Base-by-base conservation (phyloP, 2,113 vertebrate species). In the Ascaphus truei region DNA sequence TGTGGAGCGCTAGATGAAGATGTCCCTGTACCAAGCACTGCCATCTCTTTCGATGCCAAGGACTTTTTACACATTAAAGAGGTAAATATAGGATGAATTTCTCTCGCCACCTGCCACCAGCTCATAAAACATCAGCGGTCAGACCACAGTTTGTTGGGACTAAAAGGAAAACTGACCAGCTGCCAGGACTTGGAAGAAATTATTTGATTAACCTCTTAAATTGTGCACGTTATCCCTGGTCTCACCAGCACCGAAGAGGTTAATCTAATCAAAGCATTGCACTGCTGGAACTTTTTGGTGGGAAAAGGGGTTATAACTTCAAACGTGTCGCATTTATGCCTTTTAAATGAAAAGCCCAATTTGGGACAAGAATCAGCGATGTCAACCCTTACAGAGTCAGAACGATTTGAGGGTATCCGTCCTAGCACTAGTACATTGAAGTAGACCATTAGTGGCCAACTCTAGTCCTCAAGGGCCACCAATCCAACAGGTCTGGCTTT, bases 21-120 rank as follows among this genome's bases (percentile, higher is more conserved):
- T 79, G 93, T 98, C 59, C 96, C 96, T n/a, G 93, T 98, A 50
- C 92, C 93, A 2, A 93, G 96, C 79, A 96, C 95, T 1, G 95
- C 92, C 76, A 92, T 98, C 83, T 98, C 95, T 52, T 98, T 98
- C 23, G 96, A 98, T 72, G 91, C 93, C 84, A 98, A 98, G 91
- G 96, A 98, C 87, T 98, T 98, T 80, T 93, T 98, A 16, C 96
- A 98, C 81, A 98, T 98, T 68, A 98, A 98, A 88, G 96, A 98
- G 95, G 96, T 97, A 87, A 86, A 75, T 53, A 37, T 39, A 56
- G 41, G 43, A 6, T 26, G 30, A 1, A 29, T 36, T 66, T 58
- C 11, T 13, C 72, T 56, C 43, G 68, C 57, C 3, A 10, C 9
- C 25, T 76, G 45, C 51, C 53, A 5, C 2, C 13, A 47, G 6